Base-by-base conservation (phyloP, 2,797 vertebrate genomes). In the Lithobates sylvaticus region DNA sequence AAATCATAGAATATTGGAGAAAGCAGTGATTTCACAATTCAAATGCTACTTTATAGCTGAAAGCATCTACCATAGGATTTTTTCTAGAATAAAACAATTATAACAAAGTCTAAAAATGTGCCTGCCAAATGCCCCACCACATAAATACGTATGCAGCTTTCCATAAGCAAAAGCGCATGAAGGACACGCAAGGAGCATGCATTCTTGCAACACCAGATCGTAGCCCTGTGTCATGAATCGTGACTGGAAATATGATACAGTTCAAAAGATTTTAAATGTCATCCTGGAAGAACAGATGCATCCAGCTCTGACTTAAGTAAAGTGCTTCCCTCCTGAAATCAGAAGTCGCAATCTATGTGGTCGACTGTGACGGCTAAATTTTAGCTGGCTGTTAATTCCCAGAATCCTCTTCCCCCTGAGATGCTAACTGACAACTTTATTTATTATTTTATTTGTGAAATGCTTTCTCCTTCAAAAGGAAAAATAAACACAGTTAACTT, bases 261-360 rank as follows among this genome's bases (percentile, higher is more conserved):
- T 86, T 86, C 88, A 88, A 67, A 83, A 80, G 84, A 88, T 58
- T 76, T 64, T 65, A 83, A 83, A 84, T 75, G 75, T 39, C 70
- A 83, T 32, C 61, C 26, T 69, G 79, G 69, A 86, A 88, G 75
- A 86, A 76, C 76, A 79, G 64, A 71, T 65, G 76, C 39, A 61
- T 68, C 80, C 77, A 83, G 80, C 29, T 75, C 50, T 80, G 71
- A 88, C 84, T 80, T 54, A 26, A 70, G 78, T 78, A 64, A 18
- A 86, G 32, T 65, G 47, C 44, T 73, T 64, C 68, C 74, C 27
- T 50, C 13, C 26, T 44, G 68, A 82, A 39, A 69, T 78, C 83
- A 78, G 47, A 58, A 71, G 71, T 26, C 29, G 42, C 78, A 85
- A 85, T 81, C 78, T 82, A 76, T 78, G 73, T 81, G 69, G 73